Evolutionary conservation across 2,888 invertebrate species (phyloP), one percentile per base, ranked within the genome.

Genomic region (Eupithecia abbreviata): DNA sequence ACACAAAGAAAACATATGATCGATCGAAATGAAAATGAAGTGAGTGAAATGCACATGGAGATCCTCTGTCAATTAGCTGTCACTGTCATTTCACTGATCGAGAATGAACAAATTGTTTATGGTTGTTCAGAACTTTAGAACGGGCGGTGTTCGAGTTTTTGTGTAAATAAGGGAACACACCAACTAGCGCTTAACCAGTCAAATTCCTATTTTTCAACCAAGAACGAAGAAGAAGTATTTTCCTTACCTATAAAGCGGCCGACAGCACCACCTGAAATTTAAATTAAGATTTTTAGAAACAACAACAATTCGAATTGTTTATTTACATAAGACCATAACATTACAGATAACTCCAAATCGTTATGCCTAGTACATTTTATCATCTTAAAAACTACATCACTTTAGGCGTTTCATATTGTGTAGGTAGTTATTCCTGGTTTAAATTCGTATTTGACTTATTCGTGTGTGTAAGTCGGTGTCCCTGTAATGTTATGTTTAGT

Each of bases 1-100:
- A 93, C 93, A 95, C 94, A 94, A 95, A 94, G 95, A 95, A 95
- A 95, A 95, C 95, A 95, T 95, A 94, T 95, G 95, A 95, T 95
- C 95, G 95, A 95, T 95, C 91, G 94, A 91, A 91, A 89, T 89
- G 91, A 90, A 92, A 92, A 47, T 47, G 69, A 69, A 69, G 69
- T 69, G 69, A 69, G 69, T 92, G 90, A 92, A 92, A 90, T 94
- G 94, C 94, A 95, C 94, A 94, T 94, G 94, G 90, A 91, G 79
- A 45, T 92, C 92, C 91, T 88, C 84, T 78, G 78, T 74, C 76
- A 76, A 7, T 6, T 15, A 51, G 73, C 58, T 87, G 85, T 85
- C 89, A 84, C 76, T 87, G 86, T 73, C 68, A 71, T 75, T 62
- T 62, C 72, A 70, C 74, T 4, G 13, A 18, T 1, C 69, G 13